Evolutionary conservation across 2,888 invertebrate species (phyloP), one percentile per base, ranked within the genome.

Genomic region (Digitonthophagus gazella): DNA sequence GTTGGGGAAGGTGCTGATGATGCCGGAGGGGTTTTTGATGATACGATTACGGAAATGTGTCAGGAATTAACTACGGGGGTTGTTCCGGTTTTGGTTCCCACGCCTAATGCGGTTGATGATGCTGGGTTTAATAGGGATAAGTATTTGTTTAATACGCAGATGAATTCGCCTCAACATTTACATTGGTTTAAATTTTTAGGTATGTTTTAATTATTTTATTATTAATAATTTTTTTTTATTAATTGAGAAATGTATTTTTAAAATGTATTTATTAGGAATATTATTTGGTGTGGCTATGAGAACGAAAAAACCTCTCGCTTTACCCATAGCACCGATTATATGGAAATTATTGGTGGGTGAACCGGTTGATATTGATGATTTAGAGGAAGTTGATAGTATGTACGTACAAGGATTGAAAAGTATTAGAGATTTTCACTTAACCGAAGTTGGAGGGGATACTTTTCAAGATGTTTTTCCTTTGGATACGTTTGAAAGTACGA

Each of bases 21-120:
- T 80, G 89, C 89, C 1, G 90, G 89, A 0, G 90, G 90, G 2
- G 90, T 89, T 16, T 90, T 89, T 80, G 89, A 90, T 79, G 90
- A 90, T 76, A 90, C 89, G 2, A 88, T 90, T 58, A 89, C 89
- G 0, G 89, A 89, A 79, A 89, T 89, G 87, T 89, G 89, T 76
- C 84, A 85, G 78, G 89, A 90, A 79, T 84, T 90, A 22, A 86
- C 87, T 54, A 84, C 84, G 22, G 87, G 86, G 1, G 80, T 83
- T 0, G 86, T 89, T 1, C 87, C 88, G 2, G 80, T 88, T 8
- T 80, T 89, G 15, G 84, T 89, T 16, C 87, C 87, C 0, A 89
- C 89, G 0, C 89, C 89, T 0, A 90, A 90, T 76, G 85, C 86
- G 15, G 78, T 84, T 3, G 87, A 87, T 76, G 89, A 89, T 70